phyloP scores from a whole-genome alignment of 2,113 vertebrate genomes.

The Arvicanthis niloticus region DNA sequence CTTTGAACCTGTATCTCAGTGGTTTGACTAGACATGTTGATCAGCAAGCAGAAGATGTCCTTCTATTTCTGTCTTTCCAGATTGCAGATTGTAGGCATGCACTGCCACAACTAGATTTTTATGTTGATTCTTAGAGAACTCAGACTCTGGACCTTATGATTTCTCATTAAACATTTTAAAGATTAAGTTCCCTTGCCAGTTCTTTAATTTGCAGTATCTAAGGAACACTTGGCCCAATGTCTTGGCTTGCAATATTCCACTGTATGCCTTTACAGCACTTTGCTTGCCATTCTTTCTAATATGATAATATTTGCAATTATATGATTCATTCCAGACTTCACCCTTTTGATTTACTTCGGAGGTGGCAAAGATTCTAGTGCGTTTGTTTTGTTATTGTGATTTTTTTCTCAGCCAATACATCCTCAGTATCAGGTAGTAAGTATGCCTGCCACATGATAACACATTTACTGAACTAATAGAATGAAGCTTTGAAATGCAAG shows the following conservation, averaged over 20 bases:
- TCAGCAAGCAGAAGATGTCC: background rate
- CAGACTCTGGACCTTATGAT: background rate
- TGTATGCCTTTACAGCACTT: background rate
- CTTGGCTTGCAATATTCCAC: fast-evolving
- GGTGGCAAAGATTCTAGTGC: background rate
- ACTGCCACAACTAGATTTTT: background rate
- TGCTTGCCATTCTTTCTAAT: fast-evolving
- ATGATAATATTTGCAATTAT: background rate
- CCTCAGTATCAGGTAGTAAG: background rate
- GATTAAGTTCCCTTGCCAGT: background rate
- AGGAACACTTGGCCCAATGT: fast-evolving
- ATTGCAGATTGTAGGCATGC: background rate
- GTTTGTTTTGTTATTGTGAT: too few relatives aligned
- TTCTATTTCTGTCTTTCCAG: background rate
- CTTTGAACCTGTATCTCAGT: background rate
- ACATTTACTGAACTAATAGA: background rate
- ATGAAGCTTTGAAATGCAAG: background rate
- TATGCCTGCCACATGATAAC: background rate
- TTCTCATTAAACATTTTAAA: background rate
- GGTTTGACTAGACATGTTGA: background rate
- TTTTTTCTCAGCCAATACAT: background rate
- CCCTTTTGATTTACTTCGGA: background rate
- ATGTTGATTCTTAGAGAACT: background rate
- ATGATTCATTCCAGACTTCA: background rate
- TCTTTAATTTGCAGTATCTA: background rate